Percentiles rank a stretch among this genome's conserved stretches.
Conservation (phyloP, 2,113 vertebrate species). For the Puntigrus tetrazona region DNA sequence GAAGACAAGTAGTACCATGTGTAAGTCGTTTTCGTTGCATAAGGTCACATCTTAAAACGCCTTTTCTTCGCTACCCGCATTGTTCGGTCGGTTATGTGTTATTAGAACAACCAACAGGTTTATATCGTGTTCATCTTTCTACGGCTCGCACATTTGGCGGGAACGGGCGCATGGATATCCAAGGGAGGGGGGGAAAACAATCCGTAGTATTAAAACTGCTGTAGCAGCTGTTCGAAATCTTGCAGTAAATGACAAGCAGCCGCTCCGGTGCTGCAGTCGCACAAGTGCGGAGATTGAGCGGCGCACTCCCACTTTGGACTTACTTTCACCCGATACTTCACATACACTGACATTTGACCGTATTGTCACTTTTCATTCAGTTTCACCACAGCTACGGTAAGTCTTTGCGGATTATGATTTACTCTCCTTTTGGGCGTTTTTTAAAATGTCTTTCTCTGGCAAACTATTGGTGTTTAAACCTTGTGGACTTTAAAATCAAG, state of each 20-base stretch:
- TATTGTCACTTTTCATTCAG: not conserved
- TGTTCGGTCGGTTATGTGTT: not conserved
- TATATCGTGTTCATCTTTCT: not conserved
- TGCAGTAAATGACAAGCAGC: slow-evolving; percentile 52
- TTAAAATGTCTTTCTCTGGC: not conserved
- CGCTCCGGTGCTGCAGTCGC: not conserved
- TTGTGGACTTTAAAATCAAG: not conserved
- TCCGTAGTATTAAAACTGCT: slow-evolving; percentile 57
- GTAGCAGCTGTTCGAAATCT: slow-evolving; percentile 47
- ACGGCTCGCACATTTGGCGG: slow-evolving; percentile 54
- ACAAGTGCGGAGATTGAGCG: not conserved
- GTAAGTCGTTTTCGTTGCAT: not conserved
- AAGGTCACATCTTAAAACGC: not conserved
- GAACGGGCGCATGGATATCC: slow-evolving; percentile 59
- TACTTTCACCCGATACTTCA: slow-evolving; percentile 46
- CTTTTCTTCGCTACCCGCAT: not conserved
- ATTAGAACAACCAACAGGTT: not conserved
- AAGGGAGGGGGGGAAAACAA: slow-evolving; percentile 56
- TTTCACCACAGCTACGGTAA: slow-evolving; percentile 41
- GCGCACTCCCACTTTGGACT: slow-evolving; percentile 42
- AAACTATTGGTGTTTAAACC: not conserved
- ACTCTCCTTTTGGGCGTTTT: not conserved
- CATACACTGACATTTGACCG: not conserved
- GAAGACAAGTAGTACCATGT: not conserved
- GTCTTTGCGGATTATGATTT: not conserved